phyloP scores from a whole-genome alignment of 2,888 invertebrate genomes.

The Mantis religiosa region DNA sequence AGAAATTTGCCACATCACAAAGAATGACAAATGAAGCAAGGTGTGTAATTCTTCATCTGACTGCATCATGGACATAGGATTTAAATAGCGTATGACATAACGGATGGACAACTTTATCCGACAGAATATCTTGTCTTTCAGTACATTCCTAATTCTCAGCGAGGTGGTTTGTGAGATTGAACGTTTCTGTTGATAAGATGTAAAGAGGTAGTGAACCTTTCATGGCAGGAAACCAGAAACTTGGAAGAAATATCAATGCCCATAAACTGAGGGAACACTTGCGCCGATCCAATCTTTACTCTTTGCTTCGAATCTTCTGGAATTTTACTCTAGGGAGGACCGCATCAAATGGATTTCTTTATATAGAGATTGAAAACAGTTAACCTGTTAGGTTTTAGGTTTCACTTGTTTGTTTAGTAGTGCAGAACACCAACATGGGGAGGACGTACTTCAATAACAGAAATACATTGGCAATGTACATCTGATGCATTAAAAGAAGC shows the following conservation, averaged over 20 bases:
- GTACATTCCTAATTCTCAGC: background rate
- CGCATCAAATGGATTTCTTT: constrained; percentile 6
- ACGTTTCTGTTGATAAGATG: background rate
- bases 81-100: too few species aligned
- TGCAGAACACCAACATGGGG: background rate
- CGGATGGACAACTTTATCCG: too few species aligned
- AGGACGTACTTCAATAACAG: background rate
- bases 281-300: background rate
- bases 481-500: too few species aligned
- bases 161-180: background rate
- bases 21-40: too few species aligned
- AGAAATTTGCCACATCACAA: too few species aligned
- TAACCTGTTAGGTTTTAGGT: background rate
- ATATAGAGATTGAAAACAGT: constrained; percentile 14
- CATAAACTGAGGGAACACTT: background rate
- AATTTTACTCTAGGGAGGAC: constrained; percentile 14
- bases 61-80: too few species aligned
- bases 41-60: too few species aligned
- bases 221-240: background rate
- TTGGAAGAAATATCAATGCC: background rate
- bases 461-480: too few species aligned
- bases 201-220: background rate
- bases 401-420: background rate
- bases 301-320: constrained; percentile 15
- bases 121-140: too few species aligned